phyloP scores from a whole-genome alignment of 2,888 invertebrate species.

The Prosapia bicincta region DNA sequence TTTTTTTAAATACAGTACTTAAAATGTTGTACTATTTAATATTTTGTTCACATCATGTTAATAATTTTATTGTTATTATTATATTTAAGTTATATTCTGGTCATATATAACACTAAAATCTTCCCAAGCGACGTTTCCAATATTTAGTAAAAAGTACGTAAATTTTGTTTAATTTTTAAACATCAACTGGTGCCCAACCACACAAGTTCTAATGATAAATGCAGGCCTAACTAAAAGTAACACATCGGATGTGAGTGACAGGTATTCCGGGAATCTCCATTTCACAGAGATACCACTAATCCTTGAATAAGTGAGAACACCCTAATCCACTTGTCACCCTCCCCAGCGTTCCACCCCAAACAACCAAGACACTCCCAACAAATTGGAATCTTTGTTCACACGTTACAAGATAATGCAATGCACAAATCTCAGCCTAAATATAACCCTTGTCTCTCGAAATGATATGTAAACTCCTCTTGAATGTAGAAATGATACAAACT shows the following conservation, averaged over 20 bases:
- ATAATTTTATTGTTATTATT: no score
- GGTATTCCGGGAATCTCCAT: not conserved
- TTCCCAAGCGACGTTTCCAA: no score
- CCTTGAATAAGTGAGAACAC: not conserved
- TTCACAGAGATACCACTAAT: not conserved
- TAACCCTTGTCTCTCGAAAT: not conserved
- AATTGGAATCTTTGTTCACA: slow-evolving; percentile 2
- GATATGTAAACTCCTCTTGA: not conserved
- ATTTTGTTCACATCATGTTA: no score
- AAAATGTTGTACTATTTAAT: no score
- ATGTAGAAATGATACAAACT: not conserved
- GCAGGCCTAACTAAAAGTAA: not conserved
- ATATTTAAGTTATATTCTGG: not conserved
- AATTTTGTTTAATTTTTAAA: no score
- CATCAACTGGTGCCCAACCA: not conserved
- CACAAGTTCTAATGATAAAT: not conserved
- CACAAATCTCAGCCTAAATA: not conserved
- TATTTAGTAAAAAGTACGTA: no score
- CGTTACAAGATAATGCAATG: not conserved
- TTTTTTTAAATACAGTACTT: no score
- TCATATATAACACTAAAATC: not conserved
- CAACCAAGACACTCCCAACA: not conserved
- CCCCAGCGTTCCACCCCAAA: not conserved
- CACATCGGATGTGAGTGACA: not conserved
- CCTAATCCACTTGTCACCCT: not conserved